Conservation (phyloP, 2,888 invertebrate genomes). For the Globia sparganii region DNA sequence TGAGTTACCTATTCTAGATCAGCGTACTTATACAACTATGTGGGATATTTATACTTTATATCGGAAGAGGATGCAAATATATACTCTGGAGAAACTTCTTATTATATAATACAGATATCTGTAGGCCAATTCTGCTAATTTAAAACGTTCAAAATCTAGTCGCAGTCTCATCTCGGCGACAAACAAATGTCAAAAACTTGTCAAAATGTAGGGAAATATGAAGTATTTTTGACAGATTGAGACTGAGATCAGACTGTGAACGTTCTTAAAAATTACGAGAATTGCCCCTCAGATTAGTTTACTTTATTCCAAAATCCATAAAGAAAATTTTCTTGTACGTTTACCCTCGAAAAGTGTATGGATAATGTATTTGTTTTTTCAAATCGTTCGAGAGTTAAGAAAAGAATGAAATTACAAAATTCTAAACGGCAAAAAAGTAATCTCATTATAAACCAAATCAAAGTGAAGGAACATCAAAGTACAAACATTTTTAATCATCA, state of each 20-base stretch:
- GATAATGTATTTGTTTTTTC: background rate
- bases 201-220: too few relatives aligned
- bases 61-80: too few relatives aligned
- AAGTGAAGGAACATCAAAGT: conserved; percentile 49
- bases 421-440: conserved; percentile 33
- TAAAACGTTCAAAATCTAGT: too few relatives aligned
- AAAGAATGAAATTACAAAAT: conserved; percentile 14
- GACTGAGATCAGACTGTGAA: too few relatives aligned
- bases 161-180: too few relatives aligned
- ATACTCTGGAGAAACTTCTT: background rate
- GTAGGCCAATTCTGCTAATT: too few relatives aligned
- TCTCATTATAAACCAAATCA: conserved; percentile 53
- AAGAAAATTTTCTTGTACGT: conserved; percentile 5
- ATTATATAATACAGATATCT: background rate
- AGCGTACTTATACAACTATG: conserved; percentile 2
- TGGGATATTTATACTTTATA: conserved; percentile 3
- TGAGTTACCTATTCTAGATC: conserved; percentile 10
- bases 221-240: too few relatives aligned
- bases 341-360: conserved; percentile 9
- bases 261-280: too few relatives aligned
- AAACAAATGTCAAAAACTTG: too few relatives aligned
- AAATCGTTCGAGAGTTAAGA: background rate
- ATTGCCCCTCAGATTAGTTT: too few relatives aligned
- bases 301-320: background rate
- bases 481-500: conserved; percentile 56